Percentiles rank a stretch among this genome's conserved stretches.
Conservation (phyloP, 2,888 invertebrate species). For the Folsomia manolachei region DNA sequence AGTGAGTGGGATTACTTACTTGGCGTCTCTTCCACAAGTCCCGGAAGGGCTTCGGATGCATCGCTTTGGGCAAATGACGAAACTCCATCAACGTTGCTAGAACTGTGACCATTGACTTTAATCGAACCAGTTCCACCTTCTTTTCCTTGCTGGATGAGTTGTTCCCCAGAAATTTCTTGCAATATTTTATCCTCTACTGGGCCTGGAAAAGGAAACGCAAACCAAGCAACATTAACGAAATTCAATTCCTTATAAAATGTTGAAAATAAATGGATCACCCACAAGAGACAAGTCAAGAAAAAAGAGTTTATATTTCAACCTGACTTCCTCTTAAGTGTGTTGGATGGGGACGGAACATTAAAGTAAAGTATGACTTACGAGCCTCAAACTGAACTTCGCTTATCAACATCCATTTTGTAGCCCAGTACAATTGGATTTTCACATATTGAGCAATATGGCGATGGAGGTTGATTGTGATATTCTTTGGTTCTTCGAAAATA, state of each 20-base stretch:
- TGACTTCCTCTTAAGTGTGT: not conserved
- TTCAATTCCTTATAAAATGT: not conserved
- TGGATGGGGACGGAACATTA: too few relatives aligned
- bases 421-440: conserved; percentile 71
- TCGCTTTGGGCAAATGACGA: conserved; percentile 35
- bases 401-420: conserved; percentile 83
- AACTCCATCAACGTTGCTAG: not conserved
- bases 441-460: conserved; percentile 73
- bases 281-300: too few relatives aligned
- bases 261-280: not conserved
- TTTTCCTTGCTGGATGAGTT: not conserved
- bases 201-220: not conserved
- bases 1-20: conserved; percentile 24
- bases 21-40: conserved; percentile 20
- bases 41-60: conserved; percentile 33
- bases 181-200: not conserved
- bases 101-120: not conserved
- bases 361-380: conserved; percentile 57
- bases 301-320: not conserved
- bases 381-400: conserved; percentile 86
- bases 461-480: conserved; percentile 76
- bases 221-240: not conserved
- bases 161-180: not conserved
- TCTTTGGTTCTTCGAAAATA: conserved; percentile 75
- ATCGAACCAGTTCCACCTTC: too few relatives aligned